These are phyloP conservation scores for Globodera rostochiensis DNA, from an alignment of 1,140 invertebrate genomes.

Conservation along the genomic window DNA sequence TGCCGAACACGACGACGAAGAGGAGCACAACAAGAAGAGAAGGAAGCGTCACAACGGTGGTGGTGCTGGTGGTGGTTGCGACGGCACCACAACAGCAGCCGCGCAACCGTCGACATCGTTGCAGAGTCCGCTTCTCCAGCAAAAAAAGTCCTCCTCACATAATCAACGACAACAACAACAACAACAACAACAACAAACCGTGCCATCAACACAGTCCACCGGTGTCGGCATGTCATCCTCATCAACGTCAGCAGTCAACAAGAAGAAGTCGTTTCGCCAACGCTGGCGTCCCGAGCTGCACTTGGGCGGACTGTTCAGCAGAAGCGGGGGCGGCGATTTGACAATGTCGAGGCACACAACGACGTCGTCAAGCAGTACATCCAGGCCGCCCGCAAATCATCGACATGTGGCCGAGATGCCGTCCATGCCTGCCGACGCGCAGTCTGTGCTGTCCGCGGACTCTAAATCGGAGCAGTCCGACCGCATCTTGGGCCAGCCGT, in stretches of 20 bases:
- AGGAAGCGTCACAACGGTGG: too few species aligned
- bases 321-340: slow-evolving; percentile 1
- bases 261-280: slow-evolving; percentile 2
- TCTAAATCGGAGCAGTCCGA: not conserved
- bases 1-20: too few species aligned
- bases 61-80: too few species aligned
- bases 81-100: not conserved
- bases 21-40: too few species aligned
- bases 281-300: not conserved
- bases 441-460: not conserved
- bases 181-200: slow-evolving; percentile 3
- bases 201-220: not conserved
- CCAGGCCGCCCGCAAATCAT: too few species aligned
- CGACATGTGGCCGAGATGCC: not conserved
- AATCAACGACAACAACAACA: slow-evolving; percentile 1
- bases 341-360: not conserved
- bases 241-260: not conserved
- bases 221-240: not conserved
- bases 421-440: not conserved
- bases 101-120: not conserved
- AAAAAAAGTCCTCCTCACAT: not conserved
- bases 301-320: not conserved
- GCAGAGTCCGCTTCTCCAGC: not conserved
- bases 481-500: not conserved
- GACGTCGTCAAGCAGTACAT: not conserved